Percentiles rank a stretch among this genome's conserved stretches.
phyloP scores from a whole-genome alignment of 2,113 vertebrate species.

The Solea senegalensis region DNA sequence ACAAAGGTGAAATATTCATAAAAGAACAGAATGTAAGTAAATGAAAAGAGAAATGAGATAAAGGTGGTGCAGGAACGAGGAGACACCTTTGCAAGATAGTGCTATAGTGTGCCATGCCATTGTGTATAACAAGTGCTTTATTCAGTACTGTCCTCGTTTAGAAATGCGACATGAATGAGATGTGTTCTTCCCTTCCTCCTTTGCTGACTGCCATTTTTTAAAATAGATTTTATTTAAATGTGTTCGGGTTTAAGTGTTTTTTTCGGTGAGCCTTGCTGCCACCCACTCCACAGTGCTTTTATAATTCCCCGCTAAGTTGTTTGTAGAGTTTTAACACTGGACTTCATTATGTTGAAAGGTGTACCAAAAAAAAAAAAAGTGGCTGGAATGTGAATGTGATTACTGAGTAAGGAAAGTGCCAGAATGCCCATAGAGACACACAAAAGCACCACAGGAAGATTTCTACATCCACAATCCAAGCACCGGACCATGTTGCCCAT shows the following conservation, averaged over 20 bases:
- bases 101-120: neutral
- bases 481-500: constrained; percentile 24
- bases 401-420: constrained; percentile 39
- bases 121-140: constrained; percentile 11
- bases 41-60: constrained; percentile 43
- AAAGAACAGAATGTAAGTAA: constrained; percentile 55
- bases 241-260: neutral
- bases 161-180: constrained; percentile 9
- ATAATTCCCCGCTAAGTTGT: neutral
- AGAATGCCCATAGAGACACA: constrained; percentile 49
- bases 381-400: constrained; percentile 54
- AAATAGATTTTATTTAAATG: neutral
- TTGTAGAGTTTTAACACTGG: neutral
- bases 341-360: constrained; percentile 8
- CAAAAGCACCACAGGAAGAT: constrained; percentile 50
- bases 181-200: neutral
- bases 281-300: neutral
- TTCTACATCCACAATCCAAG: constrained; percentile 38
- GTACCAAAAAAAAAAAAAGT: constrained; percentile 2
- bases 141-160: neutral
- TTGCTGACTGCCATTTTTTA: too few species aligned
- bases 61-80: constrained; percentile 41
- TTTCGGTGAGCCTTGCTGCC: neutral
- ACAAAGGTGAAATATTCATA: constrained; percentile 45
- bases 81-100: constrained; percentile 17